Percentiles rank a stretch among this genome's conserved stretches.
These are phyloP conservation scores for Biston stratarius DNA, from an alignment of 2,888 invertebrate genomes.

Conservation along the genomic window DNA sequence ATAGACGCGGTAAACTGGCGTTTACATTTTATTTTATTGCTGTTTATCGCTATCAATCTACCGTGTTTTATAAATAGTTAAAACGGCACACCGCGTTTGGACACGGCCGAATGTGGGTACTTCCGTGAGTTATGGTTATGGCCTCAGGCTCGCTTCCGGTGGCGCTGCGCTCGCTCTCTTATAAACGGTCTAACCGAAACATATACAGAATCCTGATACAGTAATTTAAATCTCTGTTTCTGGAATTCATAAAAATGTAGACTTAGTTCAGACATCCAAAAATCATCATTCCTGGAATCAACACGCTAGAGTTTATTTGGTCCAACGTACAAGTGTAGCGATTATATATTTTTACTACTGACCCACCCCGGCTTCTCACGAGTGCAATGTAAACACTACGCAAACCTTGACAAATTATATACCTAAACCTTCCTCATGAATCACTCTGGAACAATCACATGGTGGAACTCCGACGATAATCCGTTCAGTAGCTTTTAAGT, in stretches of 20 bases:
- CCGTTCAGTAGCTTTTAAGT: too few species aligned
- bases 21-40: conserved; percentile 53
- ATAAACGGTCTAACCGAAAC: conserved; percentile 63
- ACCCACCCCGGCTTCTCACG: too few species aligned
- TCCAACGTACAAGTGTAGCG: too few species aligned
- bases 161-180: conserved; percentile 56
- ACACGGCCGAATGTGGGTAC: conserved; percentile 55
- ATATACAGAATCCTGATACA: conserved; percentile 21
- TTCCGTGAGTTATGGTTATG: conserved; percentile 73
- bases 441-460: too few species aligned
- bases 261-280: too few species aligned
- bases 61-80: conserved; percentile 65
- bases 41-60: conserved; percentile 68
- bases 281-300: too few species aligned
- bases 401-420: too few species aligned
- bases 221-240: not conserved
- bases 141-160: conserved; percentile 61
- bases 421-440: too few species aligned
- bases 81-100: conserved; percentile 66
- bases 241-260: not conserved
- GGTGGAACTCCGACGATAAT: too few species aligned
- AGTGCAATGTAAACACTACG: too few species aligned
- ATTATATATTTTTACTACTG: too few species aligned
- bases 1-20: conserved; percentile 27
- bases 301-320: too few species aligned